Evolutionary conservation across 2,888 invertebrate species (phyloP).

Genomic region (Quadroppia sp.): DNA sequence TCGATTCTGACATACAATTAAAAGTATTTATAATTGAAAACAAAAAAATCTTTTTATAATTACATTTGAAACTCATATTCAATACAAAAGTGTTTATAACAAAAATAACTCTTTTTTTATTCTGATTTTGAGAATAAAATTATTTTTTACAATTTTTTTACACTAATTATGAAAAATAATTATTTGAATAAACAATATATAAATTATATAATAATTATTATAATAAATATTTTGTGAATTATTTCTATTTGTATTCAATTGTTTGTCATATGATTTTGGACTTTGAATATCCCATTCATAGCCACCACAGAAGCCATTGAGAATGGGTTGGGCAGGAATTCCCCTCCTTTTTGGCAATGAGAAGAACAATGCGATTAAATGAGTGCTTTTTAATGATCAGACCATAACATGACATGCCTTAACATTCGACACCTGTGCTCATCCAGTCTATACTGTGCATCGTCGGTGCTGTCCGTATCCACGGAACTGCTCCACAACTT

Average conservation of each 20-base stretch:
- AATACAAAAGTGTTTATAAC: no score
- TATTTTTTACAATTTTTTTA: no score
- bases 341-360: slow-evolving; percentile 49
- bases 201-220: background rate
- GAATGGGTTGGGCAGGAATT: slow-evolving; percentile 51
- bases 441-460: slow-evolving; percentile 54
- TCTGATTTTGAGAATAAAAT: no score
- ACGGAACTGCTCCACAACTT: slow-evolving; percentile 65
- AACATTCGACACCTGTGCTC: slow-evolving; percentile 65
- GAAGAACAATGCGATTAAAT: background rate
- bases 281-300: slow-evolving; percentile 47
- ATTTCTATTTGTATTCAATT: background rate
- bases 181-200: background rate
- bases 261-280: background rate
- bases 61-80: no score
- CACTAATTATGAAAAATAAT: no score
- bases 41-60: no score
- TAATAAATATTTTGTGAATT: background rate
- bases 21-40: no score
- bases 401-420: no score
- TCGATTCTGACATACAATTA: no score
- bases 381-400: no score
- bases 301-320: slow-evolving; percentile 51
- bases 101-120: no score
- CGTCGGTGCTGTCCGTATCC: slow-evolving; percentile 51